Percentiles rank a stretch among this genome's conserved stretches.
These are phyloP conservation scores for Drosophila niveifrons DNA, from an alignment of 2,888 invertebrate genomes.

Conservation along the genomic window DNA sequence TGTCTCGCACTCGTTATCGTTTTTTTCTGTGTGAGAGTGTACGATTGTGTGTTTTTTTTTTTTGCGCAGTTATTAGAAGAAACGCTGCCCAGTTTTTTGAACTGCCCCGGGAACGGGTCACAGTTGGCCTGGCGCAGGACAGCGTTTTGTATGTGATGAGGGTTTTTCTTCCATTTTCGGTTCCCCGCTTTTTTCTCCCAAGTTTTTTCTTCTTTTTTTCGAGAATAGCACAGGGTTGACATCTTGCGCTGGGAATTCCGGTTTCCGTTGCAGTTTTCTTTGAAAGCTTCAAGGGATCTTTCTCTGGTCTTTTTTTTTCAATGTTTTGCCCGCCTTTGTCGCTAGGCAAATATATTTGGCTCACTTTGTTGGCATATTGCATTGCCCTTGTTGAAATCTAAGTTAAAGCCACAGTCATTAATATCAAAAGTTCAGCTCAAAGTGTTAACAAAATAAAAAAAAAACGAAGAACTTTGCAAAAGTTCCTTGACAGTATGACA, in stretches of 20 bases:
- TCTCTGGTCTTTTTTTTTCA: not conserved
- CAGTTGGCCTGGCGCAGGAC: constrained; percentile 63
- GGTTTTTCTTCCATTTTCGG: constrained; percentile 51
- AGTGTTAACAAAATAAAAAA: constrained; percentile 19
- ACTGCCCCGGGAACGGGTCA: constrained; percentile 58
- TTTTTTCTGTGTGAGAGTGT: constrained; percentile 64
- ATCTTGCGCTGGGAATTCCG: constrained; percentile 78
- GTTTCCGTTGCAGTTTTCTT: constrained; percentile 79
- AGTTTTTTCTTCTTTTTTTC: constrained; percentile 46
- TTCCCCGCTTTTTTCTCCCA: constrained; percentile 24
- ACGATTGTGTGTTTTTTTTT: constrained; percentile 20
- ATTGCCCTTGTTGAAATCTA: constrained; percentile 25
- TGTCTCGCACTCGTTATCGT: constrained; percentile 72
- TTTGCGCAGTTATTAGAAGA: constrained; percentile 78
- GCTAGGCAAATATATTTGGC: constrained; percentile 47
- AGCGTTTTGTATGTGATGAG: constrained; percentile 67
- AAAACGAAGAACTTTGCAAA: not conserved
- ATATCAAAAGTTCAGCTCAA: constrained; percentile 43
- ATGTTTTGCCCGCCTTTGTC: constrained; percentile 51
- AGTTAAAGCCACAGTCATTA: constrained; percentile 48
- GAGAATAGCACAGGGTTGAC: constrained; percentile 62
- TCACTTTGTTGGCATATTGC: constrained; percentile 58
- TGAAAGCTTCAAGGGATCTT: constrained; percentile 57
- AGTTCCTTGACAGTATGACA: constrained; percentile 31
- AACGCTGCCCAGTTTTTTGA: constrained; percentile 51